Percentiles rank a stretch among this genome's conserved stretches.
phyloP scores from a whole-genome alignment of 2,113 vertebrate genomes.

The Thryonomys swinderianus region DNA sequence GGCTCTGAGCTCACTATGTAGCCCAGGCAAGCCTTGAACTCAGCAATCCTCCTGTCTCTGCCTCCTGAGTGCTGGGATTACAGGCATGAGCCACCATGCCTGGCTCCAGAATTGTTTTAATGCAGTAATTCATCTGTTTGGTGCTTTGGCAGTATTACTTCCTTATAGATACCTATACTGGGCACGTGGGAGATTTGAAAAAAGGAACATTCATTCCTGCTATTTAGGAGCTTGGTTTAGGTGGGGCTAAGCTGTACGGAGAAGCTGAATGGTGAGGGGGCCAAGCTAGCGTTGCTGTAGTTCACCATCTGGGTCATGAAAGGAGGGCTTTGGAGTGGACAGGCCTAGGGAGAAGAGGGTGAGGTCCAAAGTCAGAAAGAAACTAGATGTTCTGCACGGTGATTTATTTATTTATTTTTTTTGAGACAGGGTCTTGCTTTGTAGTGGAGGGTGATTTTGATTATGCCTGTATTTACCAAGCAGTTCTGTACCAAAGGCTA shows the following conservation, averaged over 20 bases:
- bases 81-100: too few species aligned
- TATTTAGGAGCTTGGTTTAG: neutral
- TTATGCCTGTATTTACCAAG: neutral
- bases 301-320: rapidly evolving
- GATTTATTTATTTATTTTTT: too few species aligned
- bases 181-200: neutral
- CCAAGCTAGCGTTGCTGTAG: neutral
- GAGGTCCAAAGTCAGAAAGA: neutral
- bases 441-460: neutral
- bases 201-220: neutral
- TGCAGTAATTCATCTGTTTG: neutral
- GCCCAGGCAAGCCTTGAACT: too few species aligned
- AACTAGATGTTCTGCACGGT: neutral
- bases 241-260: neutral
- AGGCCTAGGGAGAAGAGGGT: neutral
- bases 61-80: too few species aligned
- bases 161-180: neutral
- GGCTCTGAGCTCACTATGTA: too few species aligned
- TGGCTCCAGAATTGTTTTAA: neutral
- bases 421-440: too few species aligned
- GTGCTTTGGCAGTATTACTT: neutral
- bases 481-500: neutral
- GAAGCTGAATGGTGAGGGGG: neutral
- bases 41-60: too few species aligned
- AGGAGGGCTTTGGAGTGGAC: neutral